Percentiles rank a stretch among this genome's conserved stretches.
These are phyloP conservation scores for Nomada fabriciana DNA, from an alignment of 2,888 invertebrate species.

Conservation along the genomic window DNA sequence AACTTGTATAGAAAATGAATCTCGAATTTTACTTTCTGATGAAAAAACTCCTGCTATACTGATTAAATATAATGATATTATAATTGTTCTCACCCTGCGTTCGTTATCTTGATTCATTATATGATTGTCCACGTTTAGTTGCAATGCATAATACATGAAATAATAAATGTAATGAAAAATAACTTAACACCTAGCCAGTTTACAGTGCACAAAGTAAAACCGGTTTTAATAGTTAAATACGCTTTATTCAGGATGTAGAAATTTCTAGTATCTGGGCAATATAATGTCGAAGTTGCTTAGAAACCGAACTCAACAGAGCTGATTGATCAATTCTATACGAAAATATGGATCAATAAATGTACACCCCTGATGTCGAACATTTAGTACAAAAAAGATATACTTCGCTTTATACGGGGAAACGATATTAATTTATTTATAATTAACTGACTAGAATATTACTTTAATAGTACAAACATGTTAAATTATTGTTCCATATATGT, in stretches of 20 bases:
- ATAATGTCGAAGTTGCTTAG: constrained; percentile 26
- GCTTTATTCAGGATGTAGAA: neutral
- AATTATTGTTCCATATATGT: neutral
- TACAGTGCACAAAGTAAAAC: neutral
- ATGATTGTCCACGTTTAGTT: constrained; percentile 32
- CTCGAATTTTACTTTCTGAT: too few species aligned
- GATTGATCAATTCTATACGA: constrained; percentile 22
- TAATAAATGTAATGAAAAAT: constrained; percentile 6
- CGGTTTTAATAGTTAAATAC: neutral
- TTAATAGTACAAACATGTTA: neutral
- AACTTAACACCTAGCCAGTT: too few species aligned
- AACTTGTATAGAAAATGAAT: neutral
- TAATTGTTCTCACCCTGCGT: constrained; percentile 45
- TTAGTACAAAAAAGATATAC: neutral
- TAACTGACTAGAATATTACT: neutral
- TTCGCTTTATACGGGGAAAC: neutral
- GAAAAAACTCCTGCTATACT: too few species aligned
- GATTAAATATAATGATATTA: neutral
- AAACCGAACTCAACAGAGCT: constrained; percentile 37
- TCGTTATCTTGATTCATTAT: constrained; percentile 37
- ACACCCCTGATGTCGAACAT: neutral
- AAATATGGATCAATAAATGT: constrained; percentile 10
- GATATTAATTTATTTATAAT: neutral
- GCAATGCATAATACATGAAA: constrained; percentile 34
- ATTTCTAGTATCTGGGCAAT: neutral